Evolutionary conservation across 2,797 vertebrate species (phyloP), one percentile per base, ranked within the genome.

Genomic region (Rhinophrynus dorsalis): DNA sequence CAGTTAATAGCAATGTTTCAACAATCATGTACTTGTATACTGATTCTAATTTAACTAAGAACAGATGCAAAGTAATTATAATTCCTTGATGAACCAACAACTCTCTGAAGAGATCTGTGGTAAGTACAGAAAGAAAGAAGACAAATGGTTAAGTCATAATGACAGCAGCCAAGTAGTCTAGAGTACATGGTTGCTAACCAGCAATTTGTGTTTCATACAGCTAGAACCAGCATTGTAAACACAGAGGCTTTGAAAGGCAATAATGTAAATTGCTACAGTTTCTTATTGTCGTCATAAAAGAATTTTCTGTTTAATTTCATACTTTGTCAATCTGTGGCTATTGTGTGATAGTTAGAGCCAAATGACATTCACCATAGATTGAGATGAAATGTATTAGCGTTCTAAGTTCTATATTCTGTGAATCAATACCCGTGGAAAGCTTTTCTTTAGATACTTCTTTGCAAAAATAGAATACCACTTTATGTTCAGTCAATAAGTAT

Each of bases 1-100:
- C 15, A 32, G 42, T 54, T 66, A 66, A 55, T 66, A 38, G 44
- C 37, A 44, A n/a, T 30, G 38, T 17, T 40, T 30, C 11, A 66
- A 55, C 40, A 66, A 29, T 30, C 37, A 44, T 0, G 29, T 2
- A 50, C 47, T 52, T 6, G 9, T 21, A 6, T n/a, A n/a, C n/a
- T n/a, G 0, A 15, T 30, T 40, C 12, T 35, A 21, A 38, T 54
- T 65, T 38, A 52, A 52, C 24, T 54, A 37, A 21, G 32, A 38
- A 11, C 33, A 42, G n/a, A 38, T 18, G 40, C 13, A 66, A 55
- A 66, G 55, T 52, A 32, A 18, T 27, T 52, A 50, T 26, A 13
- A 38, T 26, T 52, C 7, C 15, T 52, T 18, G 20, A 21, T 21
- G 44, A 47, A n/a, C 15, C 10, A 44, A 17, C 37, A 11, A 47